phyloP scores from a whole-genome alignment of 2,797 vertebrate species.

The Coranthus polyacanthus region DNA sequence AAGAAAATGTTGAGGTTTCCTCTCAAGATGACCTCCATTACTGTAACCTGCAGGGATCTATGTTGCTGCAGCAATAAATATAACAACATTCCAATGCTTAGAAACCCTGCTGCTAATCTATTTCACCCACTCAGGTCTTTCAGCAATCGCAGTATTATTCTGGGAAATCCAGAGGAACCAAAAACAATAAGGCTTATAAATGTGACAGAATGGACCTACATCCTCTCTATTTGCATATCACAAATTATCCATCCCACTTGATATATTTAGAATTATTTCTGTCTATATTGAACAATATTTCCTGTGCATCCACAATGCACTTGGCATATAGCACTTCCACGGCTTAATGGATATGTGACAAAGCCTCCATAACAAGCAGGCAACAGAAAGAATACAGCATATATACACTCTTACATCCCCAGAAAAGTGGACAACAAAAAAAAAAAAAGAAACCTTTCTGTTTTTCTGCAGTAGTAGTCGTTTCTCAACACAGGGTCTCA shows the following conservation, averaged over 20 bases:
- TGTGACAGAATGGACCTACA: constrained; percentile 10
- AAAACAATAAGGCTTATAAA: constrained; percentile 38
- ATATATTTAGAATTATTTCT: constrained; percentile 42
- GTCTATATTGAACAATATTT: constrained; percentile 26
- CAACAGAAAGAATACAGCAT: constrained; percentile 17
- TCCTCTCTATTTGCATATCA: constrained; percentile 7
- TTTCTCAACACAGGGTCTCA: background rate
- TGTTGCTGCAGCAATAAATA: constrained; percentile 15
- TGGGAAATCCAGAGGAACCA: background rate
- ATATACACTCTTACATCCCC: constrained; percentile 12
- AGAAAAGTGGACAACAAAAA: background rate
- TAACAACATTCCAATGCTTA: constrained; percentile 2
- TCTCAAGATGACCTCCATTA: constrained; percentile 9
- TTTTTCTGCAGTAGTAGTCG: background rate
- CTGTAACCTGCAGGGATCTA: constrained; percentile 21
- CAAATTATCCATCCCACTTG: constrained; percentile 33
- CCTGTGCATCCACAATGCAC: constrained; percentile 21
- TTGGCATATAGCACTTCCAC: constrained; percentile 15
- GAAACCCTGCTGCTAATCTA: constrained; percentile 12
- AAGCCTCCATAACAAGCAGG: constrained; percentile 35
- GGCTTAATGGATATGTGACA: constrained; percentile 32
- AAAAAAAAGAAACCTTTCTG: background rate
- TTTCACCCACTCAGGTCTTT: constrained; percentile 11
- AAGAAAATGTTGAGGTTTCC: background rate
- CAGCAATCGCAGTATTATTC: constrained; percentile 27